Percentiles rank a stretch among this genome's conserved stretches.
Conservation (phyloP, 2,797 vertebrate species). For the Anabas testudineus region DNA sequence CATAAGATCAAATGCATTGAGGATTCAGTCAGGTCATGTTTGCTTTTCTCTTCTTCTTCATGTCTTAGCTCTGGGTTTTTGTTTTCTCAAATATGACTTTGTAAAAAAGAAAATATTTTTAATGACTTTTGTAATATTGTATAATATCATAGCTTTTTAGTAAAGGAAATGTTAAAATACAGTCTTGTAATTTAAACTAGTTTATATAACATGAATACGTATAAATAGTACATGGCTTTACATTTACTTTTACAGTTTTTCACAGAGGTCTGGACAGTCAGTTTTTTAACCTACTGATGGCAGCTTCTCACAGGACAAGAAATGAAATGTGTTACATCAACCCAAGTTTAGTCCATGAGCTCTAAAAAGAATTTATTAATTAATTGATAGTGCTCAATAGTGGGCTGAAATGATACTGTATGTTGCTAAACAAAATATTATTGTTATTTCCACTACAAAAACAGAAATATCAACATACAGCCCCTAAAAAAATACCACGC, state of each 20-base stretch:
- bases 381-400: neutral
- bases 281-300: no score
- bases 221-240: no score
- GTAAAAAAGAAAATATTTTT: neutral
- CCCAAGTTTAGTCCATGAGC: no score
- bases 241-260: no score
- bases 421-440: neutral
- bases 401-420: neutral
- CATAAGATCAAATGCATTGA: neutral
- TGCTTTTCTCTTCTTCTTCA: neutral
- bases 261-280: no score
- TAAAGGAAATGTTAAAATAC: no score
- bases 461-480: neutral
- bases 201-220: no score
- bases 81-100: constrained; percentile 3
- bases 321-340: no score
- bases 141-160: constrained; percentile 29
- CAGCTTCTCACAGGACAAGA: no score
- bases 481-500: constrained; percentile 1
- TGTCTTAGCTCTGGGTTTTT: neutral
- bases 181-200: no score
- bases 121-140: constrained; percentile 1
- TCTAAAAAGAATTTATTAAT: no score
- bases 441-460: neutral
- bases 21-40: neutral